Base-by-base conservation (phyloP, 2,888 invertebrate species). In the Euzophera pinguis region DNA sequence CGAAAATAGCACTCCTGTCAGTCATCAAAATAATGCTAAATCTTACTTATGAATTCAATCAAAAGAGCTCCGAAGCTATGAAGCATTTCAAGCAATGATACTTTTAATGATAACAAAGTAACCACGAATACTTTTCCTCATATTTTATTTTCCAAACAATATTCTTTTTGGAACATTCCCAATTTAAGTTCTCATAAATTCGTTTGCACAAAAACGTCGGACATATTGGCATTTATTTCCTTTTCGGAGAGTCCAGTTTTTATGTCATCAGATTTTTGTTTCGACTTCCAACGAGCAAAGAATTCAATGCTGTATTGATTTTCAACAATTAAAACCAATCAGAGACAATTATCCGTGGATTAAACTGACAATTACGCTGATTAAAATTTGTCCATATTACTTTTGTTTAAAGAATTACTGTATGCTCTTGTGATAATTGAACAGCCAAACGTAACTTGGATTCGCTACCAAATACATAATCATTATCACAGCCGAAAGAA, bases 221-320 rank as follows among this genome's bases (percentile, higher is more conserved):
- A 45, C 45, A 45, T 9, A 32, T 14, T 32, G 45, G 45, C 32
- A 45, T 45, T 45, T 29, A 32, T 32, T 45, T 45, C 45, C 45
- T 32, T 45, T 45, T 8, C 32, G 45, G 29, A 29, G 9, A 32
- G 5, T 45, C 42, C 22, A n/a, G 14, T 45, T 45, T 45, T 45
- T 45, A 14, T 14, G 12, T n/a, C 32, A 32, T 9, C 3, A 12
- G 32, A 45, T 32, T 45, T 45, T 45, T 45, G 32, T 45, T 32
- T 9, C 43, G 14, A 45, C 13, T 8, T 8, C 8, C 32, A n/a
- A 45, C 10, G 29, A 3, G 32, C 14, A 45, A 45, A 45, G 29
- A 4, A 45, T 9, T 14, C 3, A 12, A 29, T 13, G 43, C 2
- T 45, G 32, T 45, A 32, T 45, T 12, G 45, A 45, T 45, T 45